A percentile compares a stretch with the other conserved stretches of the same genome.
Conservation (phyloP, 2,113 vertebrate species). For the Notiomystis cincta region DNA sequence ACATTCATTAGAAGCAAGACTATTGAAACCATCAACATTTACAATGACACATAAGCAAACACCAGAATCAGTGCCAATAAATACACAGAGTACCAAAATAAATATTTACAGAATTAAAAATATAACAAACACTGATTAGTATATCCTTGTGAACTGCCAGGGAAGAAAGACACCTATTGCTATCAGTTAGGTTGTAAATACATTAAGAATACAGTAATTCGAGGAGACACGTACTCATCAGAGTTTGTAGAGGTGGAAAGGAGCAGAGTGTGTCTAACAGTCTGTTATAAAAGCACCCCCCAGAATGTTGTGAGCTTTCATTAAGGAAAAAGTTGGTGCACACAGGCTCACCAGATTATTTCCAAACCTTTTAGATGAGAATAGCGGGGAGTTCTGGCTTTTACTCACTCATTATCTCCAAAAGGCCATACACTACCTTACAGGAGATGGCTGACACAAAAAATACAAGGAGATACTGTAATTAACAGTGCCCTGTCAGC, state of each 20-base stretch:
- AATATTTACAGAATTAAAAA: constrained; percentile 80
- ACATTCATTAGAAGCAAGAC: constrained; percentile 72
- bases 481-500: constrained; percentile 15
- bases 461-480: background rate
- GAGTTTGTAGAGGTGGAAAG: constrained; percentile 13
- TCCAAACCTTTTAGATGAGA: background rate
- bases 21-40: constrained; percentile 72
- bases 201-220: constrained; percentile 31
- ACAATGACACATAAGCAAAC: constrained; percentile 64
- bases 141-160: constrained; percentile 61
- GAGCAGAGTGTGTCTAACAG: constrained; percentile 35
- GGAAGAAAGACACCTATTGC: constrained; percentile 65
- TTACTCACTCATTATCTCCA: background rate
- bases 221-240: background rate
- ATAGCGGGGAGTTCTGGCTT: background rate
- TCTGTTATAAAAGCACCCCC: constrained; percentile 59
- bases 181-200: constrained; percentile 59
- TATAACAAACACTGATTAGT: constrained; percentile 72
- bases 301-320: constrained; percentile 25
- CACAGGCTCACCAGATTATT: background rate
- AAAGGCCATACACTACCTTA: background rate
- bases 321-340: constrained; percentile 30
- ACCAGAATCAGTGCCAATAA: constrained; percentile 70
- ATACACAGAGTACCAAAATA: constrained; percentile 77
- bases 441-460: background rate